Evolutionary conservation across 2,888 invertebrate genomes (phyloP), one percentile per base, ranked within the genome.

Genomic region (Ommatoiulus sabulosus): DNA sequence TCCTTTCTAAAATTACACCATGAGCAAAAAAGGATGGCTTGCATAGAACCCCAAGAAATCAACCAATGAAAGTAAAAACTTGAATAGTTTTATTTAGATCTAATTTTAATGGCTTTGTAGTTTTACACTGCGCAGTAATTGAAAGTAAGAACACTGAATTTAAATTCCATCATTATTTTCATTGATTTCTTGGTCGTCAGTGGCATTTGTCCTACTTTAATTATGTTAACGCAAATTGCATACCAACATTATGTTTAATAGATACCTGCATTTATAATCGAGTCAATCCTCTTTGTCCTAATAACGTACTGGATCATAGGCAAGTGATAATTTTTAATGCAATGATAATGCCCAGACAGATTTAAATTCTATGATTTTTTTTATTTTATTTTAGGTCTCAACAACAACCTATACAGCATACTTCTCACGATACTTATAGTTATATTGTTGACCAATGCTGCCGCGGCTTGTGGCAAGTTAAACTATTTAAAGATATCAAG

Each of bases 241-340:
- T 2, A 35, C 35, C 35, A 35, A 35, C 35, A 35, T 35, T 35
- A 35, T 35, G 35, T 72, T 35, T 91, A 92, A 72, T 92, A 97
- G 97, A 93, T 97, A 89, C 98, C 98, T 7, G 97, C 97, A 52
- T 94, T 97, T 91, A 94, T 97, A 89, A 91, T 97, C 20, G 97
- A 98, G 91, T 97, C 98, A 0, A 91, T 96, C 6, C 91, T 97
- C 88, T 98, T 98, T 93, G 95, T 95, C 0, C 92, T 95, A 86
- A 95, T 98, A 91, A 95, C 96, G 89, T 98, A 98, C 93, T 97
- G 96, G 96, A 94, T 98, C 91, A 95, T 96, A 7, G 97, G 97
- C n/a, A 93, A 97, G 10, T 93, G 17, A 35, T 35, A 35, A 35
- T 35, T 35, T 35, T 35, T 44, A 48, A 43, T n/a, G 84, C 17